These are phyloP conservation scores for Trichacis sp. DNA, from an alignment of 2,888 invertebrate species.

Conservation along the genomic window DNA sequence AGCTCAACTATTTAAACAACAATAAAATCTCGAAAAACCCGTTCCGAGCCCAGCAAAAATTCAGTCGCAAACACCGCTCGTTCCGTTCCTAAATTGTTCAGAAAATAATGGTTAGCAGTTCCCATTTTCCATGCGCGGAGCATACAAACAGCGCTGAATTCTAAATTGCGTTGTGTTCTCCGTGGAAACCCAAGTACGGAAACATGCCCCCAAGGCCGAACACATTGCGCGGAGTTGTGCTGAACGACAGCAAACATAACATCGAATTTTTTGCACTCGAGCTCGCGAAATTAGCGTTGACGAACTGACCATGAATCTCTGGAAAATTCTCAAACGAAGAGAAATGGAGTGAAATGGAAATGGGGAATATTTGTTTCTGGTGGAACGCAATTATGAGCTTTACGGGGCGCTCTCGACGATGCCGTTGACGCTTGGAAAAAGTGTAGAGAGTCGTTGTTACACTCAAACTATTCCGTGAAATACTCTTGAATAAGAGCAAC, in stretches of 20 bases:
- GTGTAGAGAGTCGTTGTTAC: not conserved
- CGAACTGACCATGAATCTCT: too few species aligned
- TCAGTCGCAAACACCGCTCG: not conserved
- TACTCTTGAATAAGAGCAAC: constrained; percentile 1
- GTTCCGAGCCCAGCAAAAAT: too few species aligned
- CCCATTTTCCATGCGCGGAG: not conserved
- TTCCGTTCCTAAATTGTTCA: not conserved
- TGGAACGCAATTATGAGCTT: too few species aligned
- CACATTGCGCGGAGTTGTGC: not conserved
- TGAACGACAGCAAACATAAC: not conserved
- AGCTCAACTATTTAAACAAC: too few species aligned
- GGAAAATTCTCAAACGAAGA: too few species aligned
- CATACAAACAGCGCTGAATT: not conserved
- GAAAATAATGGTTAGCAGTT: not conserved
- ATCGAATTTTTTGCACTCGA: too few species aligned
- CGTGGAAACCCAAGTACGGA: not conserved
- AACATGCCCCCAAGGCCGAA: not conserved
- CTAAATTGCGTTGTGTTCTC: not conserved
- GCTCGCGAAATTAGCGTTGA: too few species aligned
- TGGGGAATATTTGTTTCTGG: too few species aligned
- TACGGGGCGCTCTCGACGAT: too few species aligned
- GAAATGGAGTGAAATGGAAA: too few species aligned
- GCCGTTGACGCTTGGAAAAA: not conserved
- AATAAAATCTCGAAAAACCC: too few species aligned
- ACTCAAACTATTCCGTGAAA: not conserved